Evolutionary conservation across 2,888 invertebrate species (phyloP), one percentile per base, ranked within the genome.

Genomic region (Blomia tropicalis): DNA sequence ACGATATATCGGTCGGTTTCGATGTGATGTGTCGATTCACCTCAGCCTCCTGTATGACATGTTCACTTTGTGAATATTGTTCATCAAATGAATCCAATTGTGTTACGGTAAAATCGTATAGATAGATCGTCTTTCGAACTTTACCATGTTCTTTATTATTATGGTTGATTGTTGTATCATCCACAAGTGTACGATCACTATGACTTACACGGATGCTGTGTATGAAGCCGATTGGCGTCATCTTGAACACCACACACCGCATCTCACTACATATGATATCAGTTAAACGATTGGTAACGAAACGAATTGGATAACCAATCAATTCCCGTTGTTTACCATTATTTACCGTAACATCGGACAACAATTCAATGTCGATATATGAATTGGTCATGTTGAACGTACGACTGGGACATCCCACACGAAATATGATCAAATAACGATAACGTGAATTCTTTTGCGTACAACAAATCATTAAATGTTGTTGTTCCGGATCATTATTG

Each of bases 221-320:
- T 7, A 36, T 36, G 7, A 11, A 11, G 36, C 17, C 17, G 36
- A 36, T 7, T 7, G 7, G 36, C 7, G 36, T 36, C 7, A 36
- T 7, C 36, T 36, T 36, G 7, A 7, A 7, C 7, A 36, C 17
- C 7, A 11, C 7, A 36, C 36, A 36, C 17, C 17, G 7, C 56
- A 56, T 56, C 29, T 56, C 56, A 4, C 56, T 30, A 22, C 56
- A 56, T 1, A 56, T 23, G n/a, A 22, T 31, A 7, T 56, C 56
- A 22, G 25, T 3, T 2, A 56, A 7, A 2, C 2, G 56, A 2
- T 11, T 19, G 29, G n/a, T 19, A 19, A 14, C 36, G 7, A 56
- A 56, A 1, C 56, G 4, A 2, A 56, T 2, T 4, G 56, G 56
- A 19, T 14, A 19, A 29, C 56, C 56, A 4, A 32, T 31, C 29